phyloP scores from a whole-genome alignment of 2,888 invertebrate species.

The Tineola bisselliella region DNA sequence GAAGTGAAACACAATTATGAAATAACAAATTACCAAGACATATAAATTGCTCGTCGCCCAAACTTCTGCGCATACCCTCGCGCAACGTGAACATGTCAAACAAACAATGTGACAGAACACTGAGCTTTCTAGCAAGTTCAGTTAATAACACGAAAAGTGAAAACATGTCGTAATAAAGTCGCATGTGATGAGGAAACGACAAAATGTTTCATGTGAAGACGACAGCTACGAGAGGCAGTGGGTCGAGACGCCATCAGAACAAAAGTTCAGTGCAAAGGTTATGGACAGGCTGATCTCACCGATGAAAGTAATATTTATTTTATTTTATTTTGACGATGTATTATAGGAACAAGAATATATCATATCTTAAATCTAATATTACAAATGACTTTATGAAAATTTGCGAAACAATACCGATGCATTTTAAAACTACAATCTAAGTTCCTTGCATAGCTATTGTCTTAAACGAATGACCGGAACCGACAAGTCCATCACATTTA shows the following conservation, averaged over 20 bases:
- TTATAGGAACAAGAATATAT: no score
- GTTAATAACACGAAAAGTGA: conserved; percentile 15
- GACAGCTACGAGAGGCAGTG: conserved; percentile 2
- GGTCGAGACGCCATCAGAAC: not conserved
- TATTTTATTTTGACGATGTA: no score
- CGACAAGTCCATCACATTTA: conserved; percentile 4
- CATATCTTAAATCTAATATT: no score
- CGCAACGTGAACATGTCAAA: conserved; percentile 32
- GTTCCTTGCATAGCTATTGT: conserved; percentile 11
- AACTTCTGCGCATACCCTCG: not conserved
- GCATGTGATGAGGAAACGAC: conserved; percentile 7
- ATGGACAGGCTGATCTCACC: not conserved
- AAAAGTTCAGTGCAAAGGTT: not conserved
- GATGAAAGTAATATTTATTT: not conserved
- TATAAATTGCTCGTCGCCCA: conserved; percentile 3
- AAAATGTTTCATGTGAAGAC: not conserved
- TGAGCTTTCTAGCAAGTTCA: conserved; percentile 29
- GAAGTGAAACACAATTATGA: not conserved
- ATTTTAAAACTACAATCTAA: not conserved
- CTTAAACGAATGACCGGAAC: conserved; percentile 11
- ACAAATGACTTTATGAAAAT: not conserved
- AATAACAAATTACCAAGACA: not conserved
- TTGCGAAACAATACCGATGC: not conserved
- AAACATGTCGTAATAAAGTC: not conserved
- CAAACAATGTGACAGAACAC: conserved; percentile 35